Conservation (phyloP, 2,797 vertebrate genomes). For the Rhinella marina region DNA sequence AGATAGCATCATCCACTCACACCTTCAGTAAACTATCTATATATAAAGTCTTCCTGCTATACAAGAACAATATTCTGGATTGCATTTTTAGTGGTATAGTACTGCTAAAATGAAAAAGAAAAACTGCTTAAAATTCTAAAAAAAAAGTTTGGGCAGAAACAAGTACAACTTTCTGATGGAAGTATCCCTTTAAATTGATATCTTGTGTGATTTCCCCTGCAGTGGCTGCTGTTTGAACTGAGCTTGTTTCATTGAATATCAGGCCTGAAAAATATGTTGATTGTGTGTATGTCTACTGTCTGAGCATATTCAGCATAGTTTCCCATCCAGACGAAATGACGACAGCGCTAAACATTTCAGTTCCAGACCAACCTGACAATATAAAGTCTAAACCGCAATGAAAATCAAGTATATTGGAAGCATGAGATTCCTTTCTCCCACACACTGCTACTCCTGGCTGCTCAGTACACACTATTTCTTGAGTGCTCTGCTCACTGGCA, state of each 20-base stretch:
- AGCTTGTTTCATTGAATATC: neutral
- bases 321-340: slow-evolving; percentile 13
- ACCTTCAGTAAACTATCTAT: no score
- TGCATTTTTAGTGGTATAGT: no score
- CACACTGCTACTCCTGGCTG: slow-evolving; percentile 12
- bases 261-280: slow-evolving; percentile 10
- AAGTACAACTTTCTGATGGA: no score
- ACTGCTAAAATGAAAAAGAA: no score
- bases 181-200: neutral
- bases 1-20: no score
- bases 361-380: slow-evolving; percentile 31
- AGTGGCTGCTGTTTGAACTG: neutral
- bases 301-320: slow-evolving; percentile 10
- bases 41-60: no score
- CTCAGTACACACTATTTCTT: neutral
- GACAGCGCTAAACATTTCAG: slow-evolving; percentile 22
- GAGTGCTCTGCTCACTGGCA: slow-evolving; percentile 67
- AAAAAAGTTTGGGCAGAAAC: no score
- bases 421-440: slow-evolving; percentile 28
- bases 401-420: slow-evolving; percentile 23
- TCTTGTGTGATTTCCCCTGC: neutral
- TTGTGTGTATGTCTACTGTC: slow-evolving; percentile 11
- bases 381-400: slow-evolving; percentile 28
- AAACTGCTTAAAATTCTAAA: no score
- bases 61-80: no score